phyloP scores from a whole-genome alignment of 2,888 invertebrate species.

The Ennomos fuscantarius region DNA sequence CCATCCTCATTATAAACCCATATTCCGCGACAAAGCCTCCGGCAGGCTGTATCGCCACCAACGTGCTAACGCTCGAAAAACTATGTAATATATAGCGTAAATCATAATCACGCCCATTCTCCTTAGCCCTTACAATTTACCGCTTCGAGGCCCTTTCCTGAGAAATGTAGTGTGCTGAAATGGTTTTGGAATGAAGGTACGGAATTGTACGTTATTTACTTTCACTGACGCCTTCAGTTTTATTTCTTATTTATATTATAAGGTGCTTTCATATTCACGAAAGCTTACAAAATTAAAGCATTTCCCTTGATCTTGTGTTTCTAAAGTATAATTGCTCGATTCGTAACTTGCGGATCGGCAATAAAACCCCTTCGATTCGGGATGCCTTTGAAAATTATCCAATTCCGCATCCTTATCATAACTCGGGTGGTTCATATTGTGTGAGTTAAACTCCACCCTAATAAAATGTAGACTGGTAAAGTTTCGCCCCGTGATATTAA shows the following conservation, averaged over 20 bases:
- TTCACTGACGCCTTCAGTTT: constrained; percentile 5
- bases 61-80: constrained; percentile 27
- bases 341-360: constrained; percentile 20
- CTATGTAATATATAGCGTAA: constrained; percentile 40
- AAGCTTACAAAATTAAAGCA: background rate
- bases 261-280: background rate
- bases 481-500: constrained; percentile 39
- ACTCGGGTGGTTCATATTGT: constrained; percentile 38
- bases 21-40: constrained; percentile 36
- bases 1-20: constrained; percentile 40
- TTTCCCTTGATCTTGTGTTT: constrained; percentile 3
- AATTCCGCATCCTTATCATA: constrained; percentile 35
- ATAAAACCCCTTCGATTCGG: constrained; percentile 23
- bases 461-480: constrained; percentile 37
- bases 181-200: constrained; percentile 24
- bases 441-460: constrained; percentile 39
- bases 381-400: constrained; percentile 27
- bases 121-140: constrained; percentile 31
- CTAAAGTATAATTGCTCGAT: constrained; percentile 26
- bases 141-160: constrained; percentile 23
- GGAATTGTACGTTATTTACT: constrained; percentile 16
- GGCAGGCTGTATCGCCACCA: constrained; percentile 32
- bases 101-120: constrained; percentile 44
- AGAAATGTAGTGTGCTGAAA: constrained; percentile 29
- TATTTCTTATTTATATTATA: constrained; percentile 9